These are phyloP conservation scores for Salvelinus namaycush DNA, from an alignment of 2,113 vertebrate genomes.

Conservation along the genomic window DNA sequence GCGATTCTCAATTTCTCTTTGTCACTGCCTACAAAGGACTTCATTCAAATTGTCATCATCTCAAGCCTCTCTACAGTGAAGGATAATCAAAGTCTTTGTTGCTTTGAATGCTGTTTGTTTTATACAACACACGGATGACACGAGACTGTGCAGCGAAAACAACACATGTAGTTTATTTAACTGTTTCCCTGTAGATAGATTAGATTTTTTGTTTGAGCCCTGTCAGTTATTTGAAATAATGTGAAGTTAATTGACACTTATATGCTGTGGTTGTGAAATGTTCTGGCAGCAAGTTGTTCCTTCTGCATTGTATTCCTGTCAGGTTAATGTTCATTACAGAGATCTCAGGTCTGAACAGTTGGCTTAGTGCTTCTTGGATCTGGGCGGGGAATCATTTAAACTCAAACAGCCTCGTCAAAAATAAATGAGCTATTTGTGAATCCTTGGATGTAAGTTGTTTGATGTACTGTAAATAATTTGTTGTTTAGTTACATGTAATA, in stretches of 20 bases:
- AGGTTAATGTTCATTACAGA: background rate
- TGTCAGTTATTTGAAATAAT: background rate
- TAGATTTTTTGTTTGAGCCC: background rate
- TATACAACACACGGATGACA: background rate
- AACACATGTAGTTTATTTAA: background rate
- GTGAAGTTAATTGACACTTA: background rate
- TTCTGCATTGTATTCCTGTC: constrained; percentile 33
- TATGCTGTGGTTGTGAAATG: constrained; percentile 3
- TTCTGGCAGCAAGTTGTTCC: constrained; percentile 16
- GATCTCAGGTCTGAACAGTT: background rate
- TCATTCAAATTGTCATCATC: background rate
- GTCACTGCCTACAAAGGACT: background rate
- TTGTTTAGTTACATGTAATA: background rate
- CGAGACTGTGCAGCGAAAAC: background rate
- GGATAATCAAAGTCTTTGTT: background rate
- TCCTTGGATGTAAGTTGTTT: background rate
- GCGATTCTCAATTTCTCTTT: background rate
- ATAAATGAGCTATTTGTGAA: background rate
- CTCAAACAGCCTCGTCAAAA: background rate
- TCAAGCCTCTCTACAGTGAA: background rate
- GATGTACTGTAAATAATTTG: background rate
- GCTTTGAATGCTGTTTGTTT: background rate
- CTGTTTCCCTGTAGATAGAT: background rate
- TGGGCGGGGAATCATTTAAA: background rate
- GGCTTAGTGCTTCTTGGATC: background rate